Conservation (phyloP, 2,888 invertebrate species). For the Epiblema foenella region DNA sequence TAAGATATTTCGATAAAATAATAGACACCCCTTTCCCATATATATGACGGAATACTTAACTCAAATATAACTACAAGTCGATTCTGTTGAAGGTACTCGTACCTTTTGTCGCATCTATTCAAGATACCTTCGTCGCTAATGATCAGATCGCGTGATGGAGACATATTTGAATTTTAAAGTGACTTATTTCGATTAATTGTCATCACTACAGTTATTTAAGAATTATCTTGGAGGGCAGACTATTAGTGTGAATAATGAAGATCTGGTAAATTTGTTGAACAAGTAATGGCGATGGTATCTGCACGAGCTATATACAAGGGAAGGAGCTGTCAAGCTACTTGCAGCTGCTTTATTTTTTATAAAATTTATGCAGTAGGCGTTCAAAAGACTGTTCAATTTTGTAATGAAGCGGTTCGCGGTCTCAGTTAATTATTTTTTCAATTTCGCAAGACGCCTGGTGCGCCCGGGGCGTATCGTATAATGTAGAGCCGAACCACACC, state of each 20-base stretch:
- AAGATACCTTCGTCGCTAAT: slow-evolving; percentile 51
- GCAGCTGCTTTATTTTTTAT: slow-evolving; percentile 50
- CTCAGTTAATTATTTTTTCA: slow-evolving; percentile 77
- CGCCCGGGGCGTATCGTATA: slow-evolving; percentile 51
- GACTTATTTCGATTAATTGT: slow-evolving; percentile 64
- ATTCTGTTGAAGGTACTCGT: slow-evolving; percentile 3
- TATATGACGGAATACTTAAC: neutral
- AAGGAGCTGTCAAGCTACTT: slow-evolving; percentile 50
- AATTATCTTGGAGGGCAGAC: slow-evolving; percentile 31
- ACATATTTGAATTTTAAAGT: slow-evolving; percentile 68
- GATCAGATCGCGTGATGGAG: slow-evolving; percentile 59
- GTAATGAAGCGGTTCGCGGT: slow-evolving; percentile 70
- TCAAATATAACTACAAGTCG: neutral
- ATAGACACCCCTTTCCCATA: too few relatives aligned
- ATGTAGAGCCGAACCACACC: slow-evolving; percentile 52
- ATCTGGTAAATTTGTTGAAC: slow-evolving; percentile 35
- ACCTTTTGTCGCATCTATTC: slow-evolving; percentile 23
- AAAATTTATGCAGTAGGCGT: slow-evolving; percentile 65
- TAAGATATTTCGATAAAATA: too few relatives aligned
- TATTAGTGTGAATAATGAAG: slow-evolving; percentile 38
- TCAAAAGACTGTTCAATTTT: slow-evolving; percentile 70
- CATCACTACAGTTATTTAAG: slow-evolving; percentile 53
- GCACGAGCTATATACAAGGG: slow-evolving; percentile 42
- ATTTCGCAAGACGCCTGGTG: slow-evolving; percentile 67
- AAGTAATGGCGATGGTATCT: slow-evolving; percentile 42